Conservation (phyloP, 2,888 invertebrate genomes). For the Diadegma fenestrale region DNA sequence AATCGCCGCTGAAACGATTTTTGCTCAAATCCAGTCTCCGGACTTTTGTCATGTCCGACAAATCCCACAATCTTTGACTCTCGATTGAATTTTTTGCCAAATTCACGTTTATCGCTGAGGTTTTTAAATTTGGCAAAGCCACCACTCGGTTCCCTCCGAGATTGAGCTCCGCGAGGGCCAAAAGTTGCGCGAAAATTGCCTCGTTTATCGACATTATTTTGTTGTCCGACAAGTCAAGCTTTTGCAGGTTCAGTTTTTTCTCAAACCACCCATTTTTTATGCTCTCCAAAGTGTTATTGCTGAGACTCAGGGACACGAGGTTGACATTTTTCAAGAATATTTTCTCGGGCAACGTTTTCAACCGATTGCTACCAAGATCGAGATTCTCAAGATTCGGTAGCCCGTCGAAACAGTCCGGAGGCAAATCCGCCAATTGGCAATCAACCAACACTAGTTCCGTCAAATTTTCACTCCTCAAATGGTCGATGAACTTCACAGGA, state of each 20-base stretch:
- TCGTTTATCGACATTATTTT: slow-evolving; percentile 87
- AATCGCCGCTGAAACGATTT: slow-evolving; percentile 88
- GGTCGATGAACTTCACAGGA: slow-evolving; percentile 70
- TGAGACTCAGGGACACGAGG: slow-evolving; percentile 58
- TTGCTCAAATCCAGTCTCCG: slow-evolving; percentile 88
- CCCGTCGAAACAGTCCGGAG: slow-evolving; percentile 55
- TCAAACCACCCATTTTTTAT: slow-evolving; percentile 51
- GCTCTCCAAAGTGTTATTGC: slow-evolving; percentile 38
- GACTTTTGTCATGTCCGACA: slow-evolving; percentile 86
- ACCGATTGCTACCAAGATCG: slow-evolving; percentile 88
- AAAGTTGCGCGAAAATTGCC: slow-evolving; percentile 87
- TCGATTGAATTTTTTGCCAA: slow-evolving; percentile 62
- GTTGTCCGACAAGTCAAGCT: slow-evolving; percentile 89
- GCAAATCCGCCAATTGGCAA: slow-evolving; percentile 63
- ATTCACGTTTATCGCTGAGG: slow-evolving; percentile 56
- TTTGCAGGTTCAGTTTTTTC: slow-evolving; percentile 82
- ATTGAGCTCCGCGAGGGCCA: slow-evolving; percentile 87
- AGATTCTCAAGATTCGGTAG: slow-evolving; percentile 82
- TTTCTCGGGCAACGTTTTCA: slow-evolving; percentile 86
- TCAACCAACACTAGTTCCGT: slow-evolving; percentile 63
- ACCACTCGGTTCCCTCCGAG: slow-evolving; percentile 89
- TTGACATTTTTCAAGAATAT: slow-evolving; percentile 87
- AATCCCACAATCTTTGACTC: slow-evolving; percentile 54
- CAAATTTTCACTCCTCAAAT: slow-evolving; percentile 58
- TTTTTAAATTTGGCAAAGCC: slow-evolving; percentile 59